These are phyloP conservation scores for Parus major DNA, from an alignment of 2,113 vertebrate species.

Conservation along the genomic window DNA sequence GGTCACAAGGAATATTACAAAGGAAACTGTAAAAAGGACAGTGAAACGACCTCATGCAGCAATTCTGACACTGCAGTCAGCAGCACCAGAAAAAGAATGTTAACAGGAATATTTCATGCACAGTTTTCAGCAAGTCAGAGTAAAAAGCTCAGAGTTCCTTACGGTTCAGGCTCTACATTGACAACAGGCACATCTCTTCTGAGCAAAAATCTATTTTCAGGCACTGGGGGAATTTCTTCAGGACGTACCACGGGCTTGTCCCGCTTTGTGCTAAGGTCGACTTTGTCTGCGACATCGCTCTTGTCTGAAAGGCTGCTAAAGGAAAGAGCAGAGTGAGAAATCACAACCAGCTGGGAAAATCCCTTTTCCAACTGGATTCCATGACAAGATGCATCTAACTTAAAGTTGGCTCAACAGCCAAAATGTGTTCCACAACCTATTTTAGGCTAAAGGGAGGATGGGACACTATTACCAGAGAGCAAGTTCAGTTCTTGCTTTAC, in stretches of 20 bases:
- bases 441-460: neutral
- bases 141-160: constrained; percentile 35
- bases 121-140: neutral
- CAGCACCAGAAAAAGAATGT: accelerated
- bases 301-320: constrained; percentile 74
- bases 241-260: constrained; percentile 93
- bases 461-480: accelerated
- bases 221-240: constrained; percentile 97
- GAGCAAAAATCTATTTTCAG: constrained; percentile 95
- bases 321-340: neutral
- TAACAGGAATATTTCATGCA: neutral
- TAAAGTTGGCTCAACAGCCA: neutral
- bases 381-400: neutral
- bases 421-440: neutral
- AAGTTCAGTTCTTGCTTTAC: neutral
- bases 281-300: constrained; percentile 73
- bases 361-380: neutral
- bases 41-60: neutral
- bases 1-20: neutral
- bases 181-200: constrained; percentile 85
- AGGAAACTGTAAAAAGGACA: neutral
- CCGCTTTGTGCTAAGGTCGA: constrained; percentile 81
- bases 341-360: neutral
- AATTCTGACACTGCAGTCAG: neutral
- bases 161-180: constrained; percentile 83